Percentiles rank a stretch among this genome's conserved stretches.
Evolutionary conservation across 2,888 invertebrate species (phyloP).

Genomic region (Pasiphila rectangulata): DNA sequence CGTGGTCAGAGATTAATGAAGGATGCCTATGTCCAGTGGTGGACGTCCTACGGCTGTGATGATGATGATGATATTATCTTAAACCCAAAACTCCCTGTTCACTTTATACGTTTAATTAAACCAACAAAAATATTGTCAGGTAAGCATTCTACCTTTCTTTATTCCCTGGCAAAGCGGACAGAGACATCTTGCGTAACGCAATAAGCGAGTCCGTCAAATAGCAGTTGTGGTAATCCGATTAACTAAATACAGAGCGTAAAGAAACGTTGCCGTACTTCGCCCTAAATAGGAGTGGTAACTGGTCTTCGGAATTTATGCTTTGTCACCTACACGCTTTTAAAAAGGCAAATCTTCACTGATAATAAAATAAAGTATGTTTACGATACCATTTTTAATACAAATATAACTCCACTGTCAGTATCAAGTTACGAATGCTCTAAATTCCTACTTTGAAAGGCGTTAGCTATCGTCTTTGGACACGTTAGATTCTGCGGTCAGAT

Average conservation of each 20-base stretch:
- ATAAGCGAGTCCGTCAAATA: conserved; percentile 60
- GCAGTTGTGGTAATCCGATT: conserved; percentile 68
- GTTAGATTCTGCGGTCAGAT: conserved; percentile 34
- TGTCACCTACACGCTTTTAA: no score
- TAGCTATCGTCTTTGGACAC: conserved; percentile 25
- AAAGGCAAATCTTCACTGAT: no score
- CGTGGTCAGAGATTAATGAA: no score
- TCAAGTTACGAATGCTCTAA: conserved; percentile 31
- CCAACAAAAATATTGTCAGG: not conserved
- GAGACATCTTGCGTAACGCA: conserved; percentile 57
- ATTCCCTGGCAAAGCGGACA: conserved; percentile 16
- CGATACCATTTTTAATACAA: not conserved
- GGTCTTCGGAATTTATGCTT: not conserved
- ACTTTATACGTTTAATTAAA: no score
- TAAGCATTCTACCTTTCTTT: conserved; percentile 2
- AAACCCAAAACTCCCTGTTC: no score
- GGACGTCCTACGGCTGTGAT: no score
- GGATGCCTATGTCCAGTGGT: no score
- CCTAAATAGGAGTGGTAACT: conserved; percentile 4
- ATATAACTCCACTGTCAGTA: conserved; percentile 16
- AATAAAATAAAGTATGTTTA: not conserved
- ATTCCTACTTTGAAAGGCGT: conserved; percentile 33
- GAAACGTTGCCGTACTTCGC: conserved; percentile 33
- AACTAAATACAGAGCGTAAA: conserved; percentile 62
- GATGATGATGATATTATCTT: no score